Percentiles rank a stretch among this genome's conserved stretches.
Evolutionary conservation across 1,140 invertebrate species (phyloP).

Genomic region (Drosophila athabasca): DNA sequence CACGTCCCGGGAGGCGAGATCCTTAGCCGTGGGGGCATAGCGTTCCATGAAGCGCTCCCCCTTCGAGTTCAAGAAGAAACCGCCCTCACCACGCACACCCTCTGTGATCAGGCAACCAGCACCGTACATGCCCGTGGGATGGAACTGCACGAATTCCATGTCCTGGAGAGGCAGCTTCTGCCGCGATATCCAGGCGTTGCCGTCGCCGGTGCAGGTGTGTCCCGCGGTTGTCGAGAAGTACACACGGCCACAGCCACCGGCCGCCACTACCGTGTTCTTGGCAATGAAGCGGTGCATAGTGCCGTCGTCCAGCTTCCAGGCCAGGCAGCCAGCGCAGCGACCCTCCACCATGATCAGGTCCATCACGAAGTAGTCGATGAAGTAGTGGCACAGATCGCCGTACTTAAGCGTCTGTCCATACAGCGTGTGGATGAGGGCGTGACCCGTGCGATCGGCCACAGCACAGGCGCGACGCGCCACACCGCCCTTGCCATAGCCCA

Average conservation of each 20-base stretch:
- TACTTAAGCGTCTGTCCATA: conserved; percentile 98
- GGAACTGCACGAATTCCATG: conserved; percentile 99
- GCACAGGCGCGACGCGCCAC: conserved; percentile 89
- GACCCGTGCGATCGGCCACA: conserved; percentile 91
- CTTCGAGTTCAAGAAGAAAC: conserved; percentile 96
- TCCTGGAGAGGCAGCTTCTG: conserved; percentile 95
- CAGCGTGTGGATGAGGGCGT: conserved; percentile 97
- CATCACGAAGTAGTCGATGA: conserved; percentile 98
- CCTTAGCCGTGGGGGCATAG: conserved; percentile 98
- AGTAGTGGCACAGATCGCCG: conserved; percentile 95
- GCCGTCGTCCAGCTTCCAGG: conserved; percentile 97
- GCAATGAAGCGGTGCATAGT: conserved; percentile 92
- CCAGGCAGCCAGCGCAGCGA: conserved; percentile 95
- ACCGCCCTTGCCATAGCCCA: conserved; percentile 92
- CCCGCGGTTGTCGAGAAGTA: conserved; percentile 99
- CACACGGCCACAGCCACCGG: conserved; percentile 93
- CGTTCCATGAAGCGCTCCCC: conserved; percentile 99
- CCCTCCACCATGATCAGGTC: conserved; percentile 98
- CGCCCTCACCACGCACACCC: conserved; percentile 97
- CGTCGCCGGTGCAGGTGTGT: conserved; percentile 99
- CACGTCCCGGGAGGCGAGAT: conserved; percentile 99
- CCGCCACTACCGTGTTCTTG: conserved; percentile 91
- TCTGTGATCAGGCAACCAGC: conserved; percentile 99
- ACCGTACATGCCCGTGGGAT: conserved; percentile 99
- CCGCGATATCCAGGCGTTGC: conserved; percentile 96